A percentile compares a stretch with the other conserved stretches of the same genome.
phyloP scores from a whole-genome alignment of 2,113 vertebrate species.

The Peromyscus californicus region DNA sequence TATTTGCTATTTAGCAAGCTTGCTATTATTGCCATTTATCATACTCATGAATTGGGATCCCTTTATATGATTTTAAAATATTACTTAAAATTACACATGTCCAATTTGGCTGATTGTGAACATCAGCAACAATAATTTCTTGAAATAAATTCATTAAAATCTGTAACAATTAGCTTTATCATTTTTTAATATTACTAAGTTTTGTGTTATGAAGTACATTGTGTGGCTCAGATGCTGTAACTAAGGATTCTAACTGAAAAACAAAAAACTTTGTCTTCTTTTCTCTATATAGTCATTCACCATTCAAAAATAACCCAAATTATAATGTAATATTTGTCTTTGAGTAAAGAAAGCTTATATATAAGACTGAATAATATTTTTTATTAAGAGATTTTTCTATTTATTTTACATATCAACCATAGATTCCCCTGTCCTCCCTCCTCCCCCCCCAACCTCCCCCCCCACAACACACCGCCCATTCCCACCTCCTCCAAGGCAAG shows the following conservation, averaged over 20 bases:
- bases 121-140: not conserved
- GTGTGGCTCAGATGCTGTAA: not conserved
- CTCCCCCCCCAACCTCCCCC: too few species aligned
- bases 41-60: not conserved
- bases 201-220: not conserved
- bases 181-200: not conserved
- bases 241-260: not conserved
- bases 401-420: too few species aligned
- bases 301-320: not conserved
- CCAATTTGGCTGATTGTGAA: not conserved
- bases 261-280: too few species aligned
- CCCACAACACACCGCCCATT: too few species aligned
- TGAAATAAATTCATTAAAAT: not conserved
- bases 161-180: not conserved
- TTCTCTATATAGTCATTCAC: not conserved
- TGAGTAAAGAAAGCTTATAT: not conserved
- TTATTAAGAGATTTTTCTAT: too few species aligned
- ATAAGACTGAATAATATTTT: not conserved
- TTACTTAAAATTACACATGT: not conserved
- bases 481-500: too few species aligned
- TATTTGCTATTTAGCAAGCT: not conserved
- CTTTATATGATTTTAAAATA: not conserved
- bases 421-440: too few species aligned
- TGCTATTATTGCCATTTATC: not conserved
- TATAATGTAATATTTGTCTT: not conserved